phyloP scores from a whole-genome alignment of 2,797 vertebrate genomes.

The Lagocephalus sceleratus region DNA sequence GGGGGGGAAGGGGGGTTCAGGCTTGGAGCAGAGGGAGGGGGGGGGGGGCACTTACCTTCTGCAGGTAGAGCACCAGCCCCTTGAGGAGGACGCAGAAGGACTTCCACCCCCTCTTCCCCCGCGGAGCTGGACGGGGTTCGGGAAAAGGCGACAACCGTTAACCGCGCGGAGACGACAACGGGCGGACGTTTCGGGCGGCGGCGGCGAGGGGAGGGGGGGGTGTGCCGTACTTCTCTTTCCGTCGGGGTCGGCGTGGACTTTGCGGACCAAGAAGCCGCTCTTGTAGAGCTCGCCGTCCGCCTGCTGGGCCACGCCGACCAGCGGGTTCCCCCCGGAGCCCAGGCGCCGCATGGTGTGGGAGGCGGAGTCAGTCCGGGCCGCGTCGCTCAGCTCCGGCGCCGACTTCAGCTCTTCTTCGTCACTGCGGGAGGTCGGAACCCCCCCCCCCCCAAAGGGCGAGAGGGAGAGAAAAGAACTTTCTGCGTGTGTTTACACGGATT shows the following conservation, averaged over 20 bases:
- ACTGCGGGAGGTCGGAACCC: conserved; percentile 61
- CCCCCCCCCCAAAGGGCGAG: too few species aligned
- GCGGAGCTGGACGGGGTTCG: conserved; percentile 81
- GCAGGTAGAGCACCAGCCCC: conserved; percentile 94
- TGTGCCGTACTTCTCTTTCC: conserved; percentile 91
- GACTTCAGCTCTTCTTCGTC: conserved; percentile 96
- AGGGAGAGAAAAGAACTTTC: too few species aligned
- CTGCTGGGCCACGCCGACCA: conserved; percentile 87
- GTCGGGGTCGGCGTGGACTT: conserved; percentile 92
- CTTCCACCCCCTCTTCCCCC: conserved; percentile 94
- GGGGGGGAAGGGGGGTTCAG: too few species aligned
- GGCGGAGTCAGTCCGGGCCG: conserved; percentile 78
- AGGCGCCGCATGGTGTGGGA: conserved; percentile 91
- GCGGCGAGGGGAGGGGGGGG: too few species aligned
- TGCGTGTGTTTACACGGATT: background rate
- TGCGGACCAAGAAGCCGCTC: conserved; percentile 89
- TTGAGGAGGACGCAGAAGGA: conserved; percentile 91
- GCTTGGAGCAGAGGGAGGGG: too few species aligned
- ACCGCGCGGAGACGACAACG: too few species aligned
- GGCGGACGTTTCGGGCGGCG: too few species aligned
- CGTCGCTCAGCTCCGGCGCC: conserved; percentile 86
- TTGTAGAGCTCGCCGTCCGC: conserved; percentile 88
- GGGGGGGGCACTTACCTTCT: conserved; percentile 91
- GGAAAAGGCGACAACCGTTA: conserved; percentile 11
- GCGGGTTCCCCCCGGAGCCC: conserved; percentile 84